Evolutionary conservation across 1,140 invertebrate species (phyloP).

Genomic region (Leptinotarsa texana): DNA sequence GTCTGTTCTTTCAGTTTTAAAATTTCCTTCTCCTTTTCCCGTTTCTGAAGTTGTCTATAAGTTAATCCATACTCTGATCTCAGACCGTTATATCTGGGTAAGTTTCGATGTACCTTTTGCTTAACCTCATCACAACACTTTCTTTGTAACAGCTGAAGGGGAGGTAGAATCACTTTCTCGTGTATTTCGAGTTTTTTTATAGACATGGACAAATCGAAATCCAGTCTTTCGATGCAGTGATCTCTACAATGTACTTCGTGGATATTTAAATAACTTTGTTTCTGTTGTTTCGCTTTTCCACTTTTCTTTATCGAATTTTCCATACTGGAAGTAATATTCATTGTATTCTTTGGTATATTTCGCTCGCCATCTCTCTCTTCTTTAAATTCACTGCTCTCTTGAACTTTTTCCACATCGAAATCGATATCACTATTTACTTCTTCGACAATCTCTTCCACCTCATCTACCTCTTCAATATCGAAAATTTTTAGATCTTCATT

Average conservation of each 20-base stretch:
- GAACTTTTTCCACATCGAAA: background rate
- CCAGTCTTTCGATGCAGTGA: constrained; percentile 52
- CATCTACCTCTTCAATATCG: constrained; percentile 31
- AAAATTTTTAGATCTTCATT: constrained; percentile 45
- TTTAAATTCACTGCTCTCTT: background rate
- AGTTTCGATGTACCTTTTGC: constrained; percentile 36
- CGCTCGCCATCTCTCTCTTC: constrained; percentile 10
- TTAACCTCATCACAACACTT: constrained; percentile 50
- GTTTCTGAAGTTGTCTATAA: constrained; percentile 45
- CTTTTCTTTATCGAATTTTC: constrained; percentile 26
- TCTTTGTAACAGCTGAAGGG: constrained; percentile 47
- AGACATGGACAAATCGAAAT: constrained; percentile 44
- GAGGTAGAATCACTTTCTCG: constrained; percentile 45
- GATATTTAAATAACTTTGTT: background rate
- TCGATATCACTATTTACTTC: constrained; percentile 12
- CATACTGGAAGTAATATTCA: constrained; percentile 17
- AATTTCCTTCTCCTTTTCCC: constrained; percentile 42
- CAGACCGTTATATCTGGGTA: constrained; percentile 50
- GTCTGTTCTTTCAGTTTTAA: constrained; percentile 43
- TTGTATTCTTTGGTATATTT: constrained; percentile 5
- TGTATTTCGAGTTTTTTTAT: constrained; percentile 48
- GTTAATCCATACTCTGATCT: constrained; percentile 53
- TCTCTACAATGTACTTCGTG: constrained; percentile 48
- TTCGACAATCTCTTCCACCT: constrained; percentile 28
- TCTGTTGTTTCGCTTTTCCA: background rate